Base-by-base conservation (phyloP, 2,797 vertebrate genomes). In the Oophaga sylvatica region DNA sequence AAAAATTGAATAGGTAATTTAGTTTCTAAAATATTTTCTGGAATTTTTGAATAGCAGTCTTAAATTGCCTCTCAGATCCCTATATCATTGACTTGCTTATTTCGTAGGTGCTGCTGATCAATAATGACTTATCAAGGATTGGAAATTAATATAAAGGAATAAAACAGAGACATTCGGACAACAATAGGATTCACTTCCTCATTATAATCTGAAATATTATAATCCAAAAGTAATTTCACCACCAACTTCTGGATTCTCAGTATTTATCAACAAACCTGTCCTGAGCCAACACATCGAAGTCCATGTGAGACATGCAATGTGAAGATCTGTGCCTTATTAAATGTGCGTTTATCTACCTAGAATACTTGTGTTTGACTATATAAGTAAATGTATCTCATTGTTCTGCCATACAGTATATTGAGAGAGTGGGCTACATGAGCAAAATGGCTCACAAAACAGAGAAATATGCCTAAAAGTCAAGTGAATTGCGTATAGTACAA, bases 301-400 rank as follows among this genome's bases (percentile, higher is more conserved):
- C 31, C 57, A 60, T 63, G n/a, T 63, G 31, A 86, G 35, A 63
- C 56, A 56, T 80, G 20, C 26, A 87, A 83, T 87, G 86, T 87
- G 80, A 77, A 83, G 29, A 76, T 75, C 79, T 75, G 56, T 65
- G 13, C 26, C 22, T 63, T 81, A 73, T 80, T 71, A 87, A 87
- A 71, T 7, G 16, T 76, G 71, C 63, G 71, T 26, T 77, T 84
- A 60, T 53, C 59, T 77, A 63, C 41, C 45, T n/a, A 65, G 17
- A 62, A 63, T 26, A 41, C 20, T 63, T 15, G 16, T 63, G 7
- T 35, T 19, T 53, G 75, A 75, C 1, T 77, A 16, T 48, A 53
- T 48, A 19, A n/a, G n/a, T 16, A 29, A 56, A 75, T n/a, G 20
- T 15, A 75, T 48, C 75, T 77, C 53, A 3, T 53, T 77, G 22